phyloP scores from a whole-genome alignment of 1,140 invertebrate genomes.

The Aphelenchoides avenae region DNA sequence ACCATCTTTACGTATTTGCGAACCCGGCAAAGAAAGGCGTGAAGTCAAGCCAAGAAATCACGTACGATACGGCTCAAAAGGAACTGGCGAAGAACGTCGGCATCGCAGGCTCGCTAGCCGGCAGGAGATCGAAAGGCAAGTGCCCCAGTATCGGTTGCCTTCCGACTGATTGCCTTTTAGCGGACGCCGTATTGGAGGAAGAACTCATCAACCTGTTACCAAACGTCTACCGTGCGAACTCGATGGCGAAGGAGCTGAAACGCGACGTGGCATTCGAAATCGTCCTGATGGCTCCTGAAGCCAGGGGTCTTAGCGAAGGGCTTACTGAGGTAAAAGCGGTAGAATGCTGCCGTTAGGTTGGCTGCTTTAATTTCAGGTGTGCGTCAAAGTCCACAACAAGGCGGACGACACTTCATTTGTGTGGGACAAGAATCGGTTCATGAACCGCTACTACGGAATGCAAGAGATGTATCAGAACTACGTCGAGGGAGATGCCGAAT shows the following conservation, averaged over 20 bases:
- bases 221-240: slow-evolving; percentile 66
- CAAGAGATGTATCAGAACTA: slow-evolving; percentile 68
- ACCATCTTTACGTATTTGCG: slow-evolving; percentile 66
- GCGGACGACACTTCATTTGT: slow-evolving; percentile 66
- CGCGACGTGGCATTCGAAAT: slow-evolving; percentile 67
- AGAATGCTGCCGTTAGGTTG: background rate
- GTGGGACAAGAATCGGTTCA: slow-evolving; percentile 66
- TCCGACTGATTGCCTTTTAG: slow-evolving; percentile 59
- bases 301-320: slow-evolving; percentile 62
- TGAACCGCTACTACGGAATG: slow-evolving; percentile 67
- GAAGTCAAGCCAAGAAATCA: slow-evolving; percentile 60
- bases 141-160: too few species aligned
- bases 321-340: slow-evolving; percentile 61
- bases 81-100: slow-evolving; percentile 67
- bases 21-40: slow-evolving; percentile 59
- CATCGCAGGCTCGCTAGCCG: slow-evolving; percentile 51
- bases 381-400: slow-evolving; percentile 65
- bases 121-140: slow-evolving; percentile 9
- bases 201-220: slow-evolving; percentile 67
- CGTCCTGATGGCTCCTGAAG: slow-evolving; percentile 65
- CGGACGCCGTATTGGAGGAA: slow-evolving; percentile 64
- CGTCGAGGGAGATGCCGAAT: slow-evolving; percentile 64
- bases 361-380: slow-evolving; percentile 61
- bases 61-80: slow-evolving; percentile 66
- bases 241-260: slow-evolving; percentile 66